Evolutionary conservation across 2,888 invertebrate genomes (phyloP), one percentile per base, ranked within the genome.

Genomic region (Horisme vitalbata): DNA sequence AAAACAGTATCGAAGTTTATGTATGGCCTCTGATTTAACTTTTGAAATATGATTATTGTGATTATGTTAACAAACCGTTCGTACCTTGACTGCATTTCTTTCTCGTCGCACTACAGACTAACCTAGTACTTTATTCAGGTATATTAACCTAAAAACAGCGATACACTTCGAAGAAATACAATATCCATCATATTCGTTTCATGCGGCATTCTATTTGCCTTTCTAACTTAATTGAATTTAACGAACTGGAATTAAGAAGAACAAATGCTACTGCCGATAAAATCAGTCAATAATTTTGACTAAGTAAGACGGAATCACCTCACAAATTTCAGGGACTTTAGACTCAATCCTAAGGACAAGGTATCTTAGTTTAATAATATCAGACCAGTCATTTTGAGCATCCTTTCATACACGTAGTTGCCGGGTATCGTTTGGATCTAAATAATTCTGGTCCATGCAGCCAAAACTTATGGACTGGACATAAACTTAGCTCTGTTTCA

Each of bases 221-320:
- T 52, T 41, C 45, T 51, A 56, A 57, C 51, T 10, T 10, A 33
- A 37, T 14, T 39, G n/a, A 28, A 48, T 20, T 11, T 11, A 36
- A 37, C 10, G 31, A 32, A 46, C 15, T 30, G 24, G 5, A 35
- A 30, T 30, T 49, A 66, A 71, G 58, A 52, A 52, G 59, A 65
- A 50, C 55, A 30, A 65, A 57, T 53, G 44, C 62, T 67, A 65
- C 61, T 63, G 62, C 63, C 61, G 70, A 74, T 70, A 67, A 44
- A 35, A 38, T 79, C 75, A 78, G 75, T 77, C 81, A 73, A 77
- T n/a, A n/a, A 77, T 75, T 74, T 82, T 74, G 76, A 72, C 71
- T 70, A 72, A n/a, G n/a, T n/a, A n/a, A 78, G 82, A 86, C 81
- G 82, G 83, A 82, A 75, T 79, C 66, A 78, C 78, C 70, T 75